A percentile compares a stretch with the other conserved stretches of the same genome.
These are phyloP conservation scores for Xestia rhomboidea DNA, from an alignment of 2,888 invertebrate species.

Conservation along the genomic window DNA sequence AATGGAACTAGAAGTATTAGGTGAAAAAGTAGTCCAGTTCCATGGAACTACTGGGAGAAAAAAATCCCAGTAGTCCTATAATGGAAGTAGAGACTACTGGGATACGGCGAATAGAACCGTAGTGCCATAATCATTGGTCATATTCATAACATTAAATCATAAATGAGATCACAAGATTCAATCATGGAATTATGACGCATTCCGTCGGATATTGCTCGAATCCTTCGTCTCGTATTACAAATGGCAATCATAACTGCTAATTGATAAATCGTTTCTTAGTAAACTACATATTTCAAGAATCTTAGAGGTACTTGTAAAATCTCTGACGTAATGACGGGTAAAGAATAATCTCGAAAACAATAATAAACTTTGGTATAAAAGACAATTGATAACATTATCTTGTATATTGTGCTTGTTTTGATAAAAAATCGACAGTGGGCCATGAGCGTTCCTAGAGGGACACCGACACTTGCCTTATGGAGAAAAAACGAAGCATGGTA, in stretches of 20 bases:
- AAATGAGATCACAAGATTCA: conserved; percentile 7
- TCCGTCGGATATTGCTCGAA: not conserved
- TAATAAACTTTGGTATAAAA: not conserved
- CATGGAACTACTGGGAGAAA: too few species aligned
- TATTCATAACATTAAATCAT: not conserved
- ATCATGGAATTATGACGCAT: conserved; percentile 15
- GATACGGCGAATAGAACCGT: too few species aligned
- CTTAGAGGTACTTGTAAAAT: not conserved
- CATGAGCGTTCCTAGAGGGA: conserved; percentile 2
- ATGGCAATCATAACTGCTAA: not conserved
- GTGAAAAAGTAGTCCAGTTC: too few species aligned
- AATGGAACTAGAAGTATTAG: too few species aligned
- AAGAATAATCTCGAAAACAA: conserved; percentile 3
- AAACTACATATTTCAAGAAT: not conserved
- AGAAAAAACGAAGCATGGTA: not conserved
- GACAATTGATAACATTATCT: not conserved
- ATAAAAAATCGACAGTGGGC: not conserved
- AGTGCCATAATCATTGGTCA: not conserved
- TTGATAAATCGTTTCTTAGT: not conserved
- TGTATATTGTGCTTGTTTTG: not conserved
- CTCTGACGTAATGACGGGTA: not conserved
- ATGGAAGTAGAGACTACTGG: too few species aligned
- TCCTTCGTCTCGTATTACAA: not conserved
- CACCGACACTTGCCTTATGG: not conserved
- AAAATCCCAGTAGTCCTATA: too few species aligned